A percentile compares a stretch with the other conserved stretches of the same genome.
phyloP scores from a whole-genome alignment of 2,113 vertebrate species.

The Eulacestoma nigropectus region DNA sequence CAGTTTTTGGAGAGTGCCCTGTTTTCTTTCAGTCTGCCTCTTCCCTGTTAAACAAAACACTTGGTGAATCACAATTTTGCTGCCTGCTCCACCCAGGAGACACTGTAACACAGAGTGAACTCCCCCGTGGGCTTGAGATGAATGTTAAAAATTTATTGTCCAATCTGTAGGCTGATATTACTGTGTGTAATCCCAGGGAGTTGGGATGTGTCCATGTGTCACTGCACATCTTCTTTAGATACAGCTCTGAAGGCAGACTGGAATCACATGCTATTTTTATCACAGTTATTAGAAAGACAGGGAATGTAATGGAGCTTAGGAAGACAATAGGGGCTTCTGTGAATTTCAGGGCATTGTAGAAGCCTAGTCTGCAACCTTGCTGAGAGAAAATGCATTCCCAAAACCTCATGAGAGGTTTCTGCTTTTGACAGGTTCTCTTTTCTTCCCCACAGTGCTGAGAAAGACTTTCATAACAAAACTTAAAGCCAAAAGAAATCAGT shows the following conservation, averaged over 20 bases:
- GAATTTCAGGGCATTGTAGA: background rate
- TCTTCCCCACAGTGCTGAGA: background rate
- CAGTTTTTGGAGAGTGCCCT: background rate
- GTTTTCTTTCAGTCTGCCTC: background rate
- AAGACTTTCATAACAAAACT: background rate
- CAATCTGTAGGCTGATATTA: background rate
- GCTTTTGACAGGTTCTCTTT: background rate
- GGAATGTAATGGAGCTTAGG: background rate
- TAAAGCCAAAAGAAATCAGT: background rate
- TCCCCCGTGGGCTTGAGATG: background rate
- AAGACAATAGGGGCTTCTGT: background rate
- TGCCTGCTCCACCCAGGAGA: background rate
- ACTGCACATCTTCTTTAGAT: background rate
- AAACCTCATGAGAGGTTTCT: background rate
- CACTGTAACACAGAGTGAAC: background rate
- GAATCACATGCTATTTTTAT: background rate
- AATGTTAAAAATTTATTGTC: slow-evolving; percentile 15
- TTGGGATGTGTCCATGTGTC: background rate
- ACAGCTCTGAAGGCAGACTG: background rate
- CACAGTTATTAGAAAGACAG: background rate
- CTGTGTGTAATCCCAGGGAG: background rate
- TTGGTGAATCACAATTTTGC: background rate
- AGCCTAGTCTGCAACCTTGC: background rate
- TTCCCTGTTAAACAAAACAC: background rate
- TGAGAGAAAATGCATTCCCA: background rate